phyloP scores from a whole-genome alignment of 2,797 vertebrate species.

The Antrozous pallidus region DNA sequence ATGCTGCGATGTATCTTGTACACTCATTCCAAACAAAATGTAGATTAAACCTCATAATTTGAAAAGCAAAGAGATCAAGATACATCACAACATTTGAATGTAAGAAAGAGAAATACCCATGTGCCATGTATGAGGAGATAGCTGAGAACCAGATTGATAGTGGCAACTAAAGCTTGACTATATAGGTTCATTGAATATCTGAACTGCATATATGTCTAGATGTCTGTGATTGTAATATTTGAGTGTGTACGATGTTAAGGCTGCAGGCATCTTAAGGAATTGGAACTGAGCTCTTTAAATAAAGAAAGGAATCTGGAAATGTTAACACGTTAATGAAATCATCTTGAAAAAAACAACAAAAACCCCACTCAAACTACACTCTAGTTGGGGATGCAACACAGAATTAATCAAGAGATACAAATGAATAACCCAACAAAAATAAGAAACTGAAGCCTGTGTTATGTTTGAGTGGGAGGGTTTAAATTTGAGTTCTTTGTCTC shows the following conservation, averaged over 20 bases:
- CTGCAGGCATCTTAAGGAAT: neutral
- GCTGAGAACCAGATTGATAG: neutral
- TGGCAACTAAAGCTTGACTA: neutral
- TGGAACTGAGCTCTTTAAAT: neutral
- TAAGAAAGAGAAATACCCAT: neutral
- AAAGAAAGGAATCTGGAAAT: neutral
- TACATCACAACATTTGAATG: neutral
- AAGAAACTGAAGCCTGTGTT: neutral
- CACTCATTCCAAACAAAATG: neutral
- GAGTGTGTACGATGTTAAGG: neutral
- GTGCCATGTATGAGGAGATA: neutral
- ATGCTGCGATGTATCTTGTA: neutral
- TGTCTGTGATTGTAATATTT: neutral
- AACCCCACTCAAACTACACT: neutral
- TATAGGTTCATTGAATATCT: neutral
- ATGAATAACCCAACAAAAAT: neutral
- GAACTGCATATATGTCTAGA: neutral
- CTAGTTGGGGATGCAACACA: neutral
- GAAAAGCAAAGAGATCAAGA: neutral
- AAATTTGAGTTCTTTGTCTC: neutral
- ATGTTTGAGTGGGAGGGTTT: neutral
- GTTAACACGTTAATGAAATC: neutral
- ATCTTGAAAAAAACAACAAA: neutral
- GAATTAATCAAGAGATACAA: neutral
- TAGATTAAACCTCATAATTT: slow-evolving; percentile 31